Base-by-base conservation (phyloP, 2,113 vertebrate species). In the Hypanus sabinus region DNA sequence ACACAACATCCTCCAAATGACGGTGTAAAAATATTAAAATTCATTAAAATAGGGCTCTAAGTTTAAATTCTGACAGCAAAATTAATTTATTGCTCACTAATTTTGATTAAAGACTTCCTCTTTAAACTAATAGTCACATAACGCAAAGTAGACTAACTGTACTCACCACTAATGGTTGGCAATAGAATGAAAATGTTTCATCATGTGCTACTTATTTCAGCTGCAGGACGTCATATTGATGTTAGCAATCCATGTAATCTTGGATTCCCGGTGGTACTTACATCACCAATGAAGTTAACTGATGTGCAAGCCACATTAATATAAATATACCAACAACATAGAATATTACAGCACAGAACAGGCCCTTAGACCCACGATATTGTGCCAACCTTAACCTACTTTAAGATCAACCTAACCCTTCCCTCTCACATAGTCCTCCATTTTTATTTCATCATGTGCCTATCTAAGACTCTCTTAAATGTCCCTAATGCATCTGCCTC, bases 71-170 rank as follows among this genome's bases (percentile, higher is more conserved):
- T 46, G 68, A 93, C 11, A 93, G 22, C 22, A 46, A 46, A 73
- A 46, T 22, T 73, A 93, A 93, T 9, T 93, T 93, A 30, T 46
- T 93, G 24, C 33, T 20, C 36, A 27, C 62, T 11, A 73, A 12
- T 73, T 33, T 93, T 93, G 65, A 93, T 55, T 73, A 36, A 73
- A 55, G 33, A 73, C 24, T 73, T 93, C 91, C 90, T 93, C 62
- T 70, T 22, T 73, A 70, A 73, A 93, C 36, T 55, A 73, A 73
- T 38, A 73, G 1, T 14, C 30, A 27, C 24, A 68, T 36, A 70
- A 73, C 55, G 22, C 10, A 18, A 87, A 87, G 11, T 60, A 46
- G 24, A 73, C 68, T 73, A 73, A 93, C 36, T 14, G 22, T 73
- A 55, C 36, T 73, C 68, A 70, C 70, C 91, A 55, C 68, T 73